Percentiles rank a stretch among this genome's conserved stretches.
Conservation (phyloP, 1,140 invertebrate genomes). For the Drosophila repletoides region DNA sequence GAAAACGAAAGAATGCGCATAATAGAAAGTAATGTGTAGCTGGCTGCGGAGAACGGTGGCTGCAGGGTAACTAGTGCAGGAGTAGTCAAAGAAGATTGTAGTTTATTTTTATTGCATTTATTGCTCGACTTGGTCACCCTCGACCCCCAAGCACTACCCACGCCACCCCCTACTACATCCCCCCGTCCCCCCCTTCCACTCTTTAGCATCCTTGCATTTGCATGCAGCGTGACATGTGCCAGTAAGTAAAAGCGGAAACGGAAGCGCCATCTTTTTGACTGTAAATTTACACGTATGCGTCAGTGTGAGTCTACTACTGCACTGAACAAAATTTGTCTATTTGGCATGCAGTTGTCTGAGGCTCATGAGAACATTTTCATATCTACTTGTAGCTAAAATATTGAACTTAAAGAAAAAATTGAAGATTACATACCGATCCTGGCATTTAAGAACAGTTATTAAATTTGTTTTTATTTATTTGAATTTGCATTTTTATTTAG, state of each 20-base stretch:
- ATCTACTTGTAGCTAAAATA: too few species aligned
- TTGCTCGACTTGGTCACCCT: conserved; percentile 29
- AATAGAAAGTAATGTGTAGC: conserved; percentile 58
- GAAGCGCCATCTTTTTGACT: conserved; percentile 52
- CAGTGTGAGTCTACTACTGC: conserved; percentile 6
- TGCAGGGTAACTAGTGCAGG: conserved; percentile 28
- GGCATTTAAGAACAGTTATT: too few species aligned
- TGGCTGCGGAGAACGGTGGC: not conserved
- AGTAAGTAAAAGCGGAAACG: conserved; percentile 40
- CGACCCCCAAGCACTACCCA: not conserved
- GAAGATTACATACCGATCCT: too few species aligned
- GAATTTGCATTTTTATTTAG: too few species aligned
- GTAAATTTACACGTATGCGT: conserved; percentile 67
- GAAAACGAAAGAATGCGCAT: conserved; percentile 66
- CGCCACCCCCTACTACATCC: not conserved
- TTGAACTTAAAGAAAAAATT: too few species aligned
- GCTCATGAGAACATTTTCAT: too few species aligned
- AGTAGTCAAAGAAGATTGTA: conserved; percentile 63
- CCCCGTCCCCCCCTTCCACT: not conserved
- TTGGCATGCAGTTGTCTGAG: too few species aligned
- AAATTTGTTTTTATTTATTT: too few species aligned
- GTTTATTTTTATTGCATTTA: conserved; percentile 79
- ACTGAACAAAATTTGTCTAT: too few species aligned
- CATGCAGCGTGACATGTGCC: conserved; percentile 62
- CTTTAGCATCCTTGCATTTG: conserved; percentile 52